A percentile compares a stretch with the other conserved stretches of the same genome.
These are phyloP conservation scores for Lysandra bellargus DNA, from an alignment of 2,888 invertebrate genomes.

Conservation along the genomic window DNA sequence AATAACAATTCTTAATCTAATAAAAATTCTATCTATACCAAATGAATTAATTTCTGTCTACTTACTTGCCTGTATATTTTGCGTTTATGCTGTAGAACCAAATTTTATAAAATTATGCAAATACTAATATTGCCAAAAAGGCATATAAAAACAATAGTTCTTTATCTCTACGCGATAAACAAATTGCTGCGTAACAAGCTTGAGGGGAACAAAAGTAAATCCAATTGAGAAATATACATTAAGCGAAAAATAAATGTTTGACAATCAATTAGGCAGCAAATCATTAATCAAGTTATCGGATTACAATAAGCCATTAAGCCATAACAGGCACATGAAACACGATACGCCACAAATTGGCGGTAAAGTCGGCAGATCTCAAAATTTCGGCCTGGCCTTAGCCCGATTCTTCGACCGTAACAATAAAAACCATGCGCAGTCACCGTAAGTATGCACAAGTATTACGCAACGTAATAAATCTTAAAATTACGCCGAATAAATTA, in stretches of 20 bases:
- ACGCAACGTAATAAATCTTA: conserved; percentile 5
- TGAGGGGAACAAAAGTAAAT: background rate
- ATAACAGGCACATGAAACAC: background rate
- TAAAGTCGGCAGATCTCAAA: background rate
- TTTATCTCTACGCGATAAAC: background rate
- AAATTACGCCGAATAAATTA: conserved; percentile 17
- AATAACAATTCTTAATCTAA: no score
- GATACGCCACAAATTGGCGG: conserved; percentile 3
- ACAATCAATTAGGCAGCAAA: background rate
- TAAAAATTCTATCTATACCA: no score
- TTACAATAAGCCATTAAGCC: background rate
- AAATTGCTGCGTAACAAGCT: background rate
- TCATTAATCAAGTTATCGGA: conserved; percentile 15
- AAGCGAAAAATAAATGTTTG: background rate
- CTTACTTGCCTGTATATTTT: no score
- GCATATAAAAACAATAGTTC: no score
- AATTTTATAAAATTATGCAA: no score
- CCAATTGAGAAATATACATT: background rate
- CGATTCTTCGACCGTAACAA: conserved; percentile 20
- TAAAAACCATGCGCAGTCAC: background rate
- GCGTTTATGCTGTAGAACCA: no score
- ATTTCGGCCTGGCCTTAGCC: conserved; percentile 18
- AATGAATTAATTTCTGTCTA: no score
- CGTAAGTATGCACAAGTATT: background rate
- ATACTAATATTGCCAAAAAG: no score